These are phyloP conservation scores for Corvus cornix DNA, from an alignment of 2,113 vertebrate species.

Conservation along the genomic window DNA sequence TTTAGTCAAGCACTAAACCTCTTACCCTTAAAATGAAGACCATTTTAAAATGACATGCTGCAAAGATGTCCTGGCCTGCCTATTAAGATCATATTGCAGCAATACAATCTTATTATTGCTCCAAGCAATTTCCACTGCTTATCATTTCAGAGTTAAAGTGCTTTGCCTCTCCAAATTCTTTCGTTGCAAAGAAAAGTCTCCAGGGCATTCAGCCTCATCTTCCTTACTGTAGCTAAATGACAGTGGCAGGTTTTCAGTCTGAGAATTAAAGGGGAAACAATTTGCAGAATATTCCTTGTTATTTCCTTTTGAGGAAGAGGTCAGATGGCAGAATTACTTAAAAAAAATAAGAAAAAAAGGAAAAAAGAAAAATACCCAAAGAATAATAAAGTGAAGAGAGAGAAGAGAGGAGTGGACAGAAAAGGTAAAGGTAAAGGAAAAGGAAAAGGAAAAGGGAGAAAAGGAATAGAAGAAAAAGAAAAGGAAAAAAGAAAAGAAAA, in stretches of 20 bases:
- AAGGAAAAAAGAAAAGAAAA: fast-evolving
- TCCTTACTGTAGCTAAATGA: background rate
- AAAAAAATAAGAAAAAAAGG: no score
- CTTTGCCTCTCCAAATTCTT: background rate
- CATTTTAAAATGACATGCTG: background rate
- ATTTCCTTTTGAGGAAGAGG: background rate
- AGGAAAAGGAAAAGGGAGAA: fast-evolving
- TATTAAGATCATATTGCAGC: slow-evolving; percentile 1
- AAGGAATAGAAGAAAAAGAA: fast-evolving
- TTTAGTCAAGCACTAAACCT: background rate
- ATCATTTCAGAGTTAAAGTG: background rate
- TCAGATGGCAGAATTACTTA: background rate
- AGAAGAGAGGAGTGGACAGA: fast-evolving
- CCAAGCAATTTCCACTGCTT: background rate
- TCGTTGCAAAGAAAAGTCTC: background rate
- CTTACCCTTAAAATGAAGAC: background rate
- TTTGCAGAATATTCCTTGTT: background rate
- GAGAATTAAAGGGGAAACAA: background rate
- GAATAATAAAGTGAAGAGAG: background rate
- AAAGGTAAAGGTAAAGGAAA: fast-evolving
- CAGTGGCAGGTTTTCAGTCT: background rate
- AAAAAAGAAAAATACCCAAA: fast-evolving
- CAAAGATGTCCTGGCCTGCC: background rate
- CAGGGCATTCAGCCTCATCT: background rate
- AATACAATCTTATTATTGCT: background rate